A percentile compares a stretch with the other conserved stretches of the same genome.
Evolutionary conservation across 2,113 vertebrate species (phyloP).

Genomic region (Tringa solitaria): DNA sequence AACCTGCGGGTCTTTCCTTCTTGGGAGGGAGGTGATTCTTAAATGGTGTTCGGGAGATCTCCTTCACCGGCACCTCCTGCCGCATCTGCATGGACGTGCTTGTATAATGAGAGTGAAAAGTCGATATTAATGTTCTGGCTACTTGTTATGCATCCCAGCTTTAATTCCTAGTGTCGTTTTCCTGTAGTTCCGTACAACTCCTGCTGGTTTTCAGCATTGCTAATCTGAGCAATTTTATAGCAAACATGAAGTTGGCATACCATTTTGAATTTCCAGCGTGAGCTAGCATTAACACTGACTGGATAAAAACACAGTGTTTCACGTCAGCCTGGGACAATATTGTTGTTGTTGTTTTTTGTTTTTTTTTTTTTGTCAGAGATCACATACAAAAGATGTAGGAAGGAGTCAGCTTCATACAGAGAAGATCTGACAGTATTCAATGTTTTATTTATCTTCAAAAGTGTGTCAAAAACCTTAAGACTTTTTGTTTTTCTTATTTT

Average conservation of each 20-base stretch:
- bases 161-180: neutral
- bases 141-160: neutral
- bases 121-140: neutral
- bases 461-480: neutral
- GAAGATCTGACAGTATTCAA: neutral
- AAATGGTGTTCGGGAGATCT: no score
- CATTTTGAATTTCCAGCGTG: neutral
- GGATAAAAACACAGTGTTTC: neutral
- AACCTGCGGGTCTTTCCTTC: accelerated
- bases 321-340: neutral
- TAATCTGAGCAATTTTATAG: neutral
- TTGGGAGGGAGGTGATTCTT: accelerated
- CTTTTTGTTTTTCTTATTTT: neutral
- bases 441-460: neutral
- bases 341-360: no score
- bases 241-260: accelerated
- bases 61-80: neutral
- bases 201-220: neutral
- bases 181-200: neutral
- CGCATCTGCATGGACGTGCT: neutral
- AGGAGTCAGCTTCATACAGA: neutral
- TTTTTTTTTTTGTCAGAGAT: neutral
- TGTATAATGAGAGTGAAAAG: neutral
- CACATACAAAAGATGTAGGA: accelerated
- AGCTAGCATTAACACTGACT: neutral